Evolutionary conservation across 2,888 invertebrate genomes (phyloP), one percentile per base, ranked within the genome.

Genomic region (Metacarcinus magister): DNA sequence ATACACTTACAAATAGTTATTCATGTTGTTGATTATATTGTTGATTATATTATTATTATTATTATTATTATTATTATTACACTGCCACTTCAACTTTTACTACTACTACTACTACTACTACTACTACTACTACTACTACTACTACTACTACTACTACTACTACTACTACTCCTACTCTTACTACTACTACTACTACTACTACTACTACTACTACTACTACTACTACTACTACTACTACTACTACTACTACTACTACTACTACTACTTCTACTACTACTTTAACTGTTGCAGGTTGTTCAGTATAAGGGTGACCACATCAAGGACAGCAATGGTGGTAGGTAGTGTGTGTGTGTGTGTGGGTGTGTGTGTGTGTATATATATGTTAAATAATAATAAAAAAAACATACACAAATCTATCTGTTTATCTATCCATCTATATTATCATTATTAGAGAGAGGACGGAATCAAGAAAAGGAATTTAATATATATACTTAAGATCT

Each of bases 211-310:
- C 13, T 48, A 48, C 39, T 60, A 8, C 8, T 54, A 39, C 67
- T 93, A 19, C 48, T 93, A 46, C 67, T 60, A 39, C 46, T 92
- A 32, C 92, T 92, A 39, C 44, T 89, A 43, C 89, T 89, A 39
- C 44, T 89, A 43, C 89, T 89, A 43, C 46, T 91, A 44, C 44
- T 91, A 43, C 46, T 91, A 44, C 44, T 91, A 43, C 46, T 91
- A 44, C 44, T 91, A 43, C 46, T 91, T 1, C 44, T 44, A 43
- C n/a, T 91, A 44, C 54, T 13, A 19, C 54, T 54, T 2, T 67
- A 54, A 16, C 10, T 75, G 0, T n/a, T 75, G 75, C 75, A 75
- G 75, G 75, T 75, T 7, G 75, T 28, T 7, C 16, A 75, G 2
- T n/a, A 28, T n/a, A 75, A 75, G n/a, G 23, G n/a, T 0, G 75